Evolutionary conservation across 2,888 invertebrate species (phyloP).

Genomic region (Hemaris fuciformis): DNA sequence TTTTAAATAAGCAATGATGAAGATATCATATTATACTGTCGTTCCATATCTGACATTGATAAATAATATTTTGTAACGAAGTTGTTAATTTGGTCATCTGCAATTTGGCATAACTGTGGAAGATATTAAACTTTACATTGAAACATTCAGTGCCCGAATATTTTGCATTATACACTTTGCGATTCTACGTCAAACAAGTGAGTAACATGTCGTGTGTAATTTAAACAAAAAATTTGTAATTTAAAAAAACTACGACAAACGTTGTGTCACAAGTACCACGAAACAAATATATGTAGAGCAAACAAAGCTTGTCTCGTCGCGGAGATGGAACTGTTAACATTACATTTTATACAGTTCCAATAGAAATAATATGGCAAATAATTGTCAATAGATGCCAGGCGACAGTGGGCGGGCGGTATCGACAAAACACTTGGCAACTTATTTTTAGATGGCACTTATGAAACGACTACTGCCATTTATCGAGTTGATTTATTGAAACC

Average conservation of each 20-base stretch:
- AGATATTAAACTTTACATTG: neutral
- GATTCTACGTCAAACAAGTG: neutral
- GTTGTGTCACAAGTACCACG: too few relatives aligned
- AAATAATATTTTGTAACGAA: neutral
- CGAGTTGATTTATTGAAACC: neutral
- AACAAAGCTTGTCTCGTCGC: too few relatives aligned
- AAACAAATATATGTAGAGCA: too few relatives aligned
- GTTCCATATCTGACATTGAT: neutral
- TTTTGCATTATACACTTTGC: neutral
- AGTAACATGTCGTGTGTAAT: neutral
- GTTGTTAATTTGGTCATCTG: neutral
- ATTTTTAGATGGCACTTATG: constrained; percentile 11
- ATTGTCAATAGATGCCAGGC: neutral
- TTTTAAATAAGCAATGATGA: too few relatives aligned
- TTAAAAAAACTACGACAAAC: too few relatives aligned
- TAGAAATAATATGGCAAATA: neutral
- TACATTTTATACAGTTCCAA: neutral
- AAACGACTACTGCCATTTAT: neutral
- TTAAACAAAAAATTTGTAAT: too few relatives aligned
- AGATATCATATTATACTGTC: too few relatives aligned
- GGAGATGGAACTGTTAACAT: too few relatives aligned
- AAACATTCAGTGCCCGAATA: neutral
- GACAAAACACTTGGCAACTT: constrained; percentile 5
- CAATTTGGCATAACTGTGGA: neutral
- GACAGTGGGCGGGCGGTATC: constrained; percentile 8